These are phyloP conservation scores for Petrocephalus zakoni DNA, from an alignment of 2,113 vertebrate genomes.

Conservation along the genomic window DNA sequence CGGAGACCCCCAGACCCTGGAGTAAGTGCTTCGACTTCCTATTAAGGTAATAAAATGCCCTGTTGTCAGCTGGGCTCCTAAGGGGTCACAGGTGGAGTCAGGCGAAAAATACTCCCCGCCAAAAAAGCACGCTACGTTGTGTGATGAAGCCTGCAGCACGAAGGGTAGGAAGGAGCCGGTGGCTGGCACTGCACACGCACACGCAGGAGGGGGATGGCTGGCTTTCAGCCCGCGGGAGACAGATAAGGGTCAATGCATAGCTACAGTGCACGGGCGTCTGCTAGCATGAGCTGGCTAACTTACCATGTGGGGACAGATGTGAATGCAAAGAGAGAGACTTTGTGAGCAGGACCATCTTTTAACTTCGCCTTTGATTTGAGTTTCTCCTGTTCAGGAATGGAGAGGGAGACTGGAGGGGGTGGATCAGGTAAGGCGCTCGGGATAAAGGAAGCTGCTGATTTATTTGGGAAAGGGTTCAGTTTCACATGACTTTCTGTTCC, in stretches of 20 bases:
- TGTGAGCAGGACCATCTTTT: neutral
- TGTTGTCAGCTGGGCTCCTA: neutral
- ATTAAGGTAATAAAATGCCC: neutral
- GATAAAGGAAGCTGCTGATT: neutral
- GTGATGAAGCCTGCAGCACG: neutral
- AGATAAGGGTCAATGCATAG: neutral
- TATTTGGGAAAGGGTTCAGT: neutral
- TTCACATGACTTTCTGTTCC: neutral
- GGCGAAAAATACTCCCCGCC: neutral
- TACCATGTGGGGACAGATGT: neutral
- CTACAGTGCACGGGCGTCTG: neutral
- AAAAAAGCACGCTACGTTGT: neutral
- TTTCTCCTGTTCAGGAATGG: neutral
- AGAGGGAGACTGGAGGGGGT: neutral
- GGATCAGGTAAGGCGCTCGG: neutral
- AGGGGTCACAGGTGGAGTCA: neutral
- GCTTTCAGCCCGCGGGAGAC: neutral
- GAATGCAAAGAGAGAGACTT: neutral
- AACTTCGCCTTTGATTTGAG: neutral
- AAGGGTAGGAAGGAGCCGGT: neutral
- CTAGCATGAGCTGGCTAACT: neutral
- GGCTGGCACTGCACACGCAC: neutral
- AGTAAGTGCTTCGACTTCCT: neutral
- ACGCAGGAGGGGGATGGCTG: neutral
- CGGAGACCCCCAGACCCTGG: neutral